Conservation (phyloP, 1,140 invertebrate genomes). For the Lepidurus packardi region DNA sequence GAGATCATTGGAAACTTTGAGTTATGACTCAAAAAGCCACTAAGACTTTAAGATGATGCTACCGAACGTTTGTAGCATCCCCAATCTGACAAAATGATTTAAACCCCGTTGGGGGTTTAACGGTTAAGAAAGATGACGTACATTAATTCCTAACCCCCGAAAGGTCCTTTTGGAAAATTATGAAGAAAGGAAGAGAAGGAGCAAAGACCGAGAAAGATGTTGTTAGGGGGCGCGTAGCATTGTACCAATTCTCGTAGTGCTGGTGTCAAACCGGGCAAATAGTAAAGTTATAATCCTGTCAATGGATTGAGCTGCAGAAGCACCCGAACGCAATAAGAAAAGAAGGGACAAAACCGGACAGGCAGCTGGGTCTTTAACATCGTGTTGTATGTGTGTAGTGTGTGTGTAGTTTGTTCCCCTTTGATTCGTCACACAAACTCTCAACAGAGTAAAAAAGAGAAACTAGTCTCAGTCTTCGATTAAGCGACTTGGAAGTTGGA, state of each 20-base stretch:
- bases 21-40: no score
- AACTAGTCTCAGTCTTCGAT: background rate
- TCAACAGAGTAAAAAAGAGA: background rate
- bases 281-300: slow-evolving; percentile 11
- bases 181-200: no score
- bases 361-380: slow-evolving; percentile 8
- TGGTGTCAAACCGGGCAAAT: background rate
- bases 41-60: no score
- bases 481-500: slow-evolving; percentile 3
- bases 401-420: background rate
- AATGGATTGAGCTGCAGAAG: background rate
- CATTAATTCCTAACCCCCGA: no score
- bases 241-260: background rate
- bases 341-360: background rate
- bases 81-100: no score
- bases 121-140: no score
- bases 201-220: background rate
- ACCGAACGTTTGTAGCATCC: no score
- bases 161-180: no score
- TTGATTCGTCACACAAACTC: background rate
- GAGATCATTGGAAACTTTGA: no score
- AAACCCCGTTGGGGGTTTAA: no score
- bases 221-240: background rate
- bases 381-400: background rate
- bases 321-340: background rate